Base-by-base conservation (phyloP, 2,888 invertebrate genomes). In the Conops quadrifasciatus region DNA sequence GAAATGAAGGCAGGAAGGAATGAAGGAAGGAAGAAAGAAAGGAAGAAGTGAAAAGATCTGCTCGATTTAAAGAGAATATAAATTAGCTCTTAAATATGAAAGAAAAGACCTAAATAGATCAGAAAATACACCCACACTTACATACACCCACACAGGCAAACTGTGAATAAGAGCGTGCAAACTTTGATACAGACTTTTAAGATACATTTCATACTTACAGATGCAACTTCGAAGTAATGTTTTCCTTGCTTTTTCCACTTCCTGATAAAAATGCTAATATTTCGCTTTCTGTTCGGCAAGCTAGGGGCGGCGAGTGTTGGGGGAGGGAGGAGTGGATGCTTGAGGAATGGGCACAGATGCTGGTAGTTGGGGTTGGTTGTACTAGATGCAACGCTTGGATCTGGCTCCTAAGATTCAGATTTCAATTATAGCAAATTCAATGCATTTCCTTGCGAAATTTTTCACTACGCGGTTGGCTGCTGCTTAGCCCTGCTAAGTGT, bases 31-130 rank as follows among this genome's bases (percentile, higher is more conserved):
- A 9, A 59, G 16, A 30, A 49, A 67, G 47, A 45, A 47, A 21
- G 24, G n/a, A 59, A 47, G 36, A 56, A 66, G 36, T 26, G 16
- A 26, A 24, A 28, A 28, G 1, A 26, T 53, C 28, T 58, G 45
- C 5, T 24, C 21, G 1, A 30, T 24, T 36, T 79, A 82, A 84
- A 84, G 80, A 80, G 83, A 84, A 84, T 84, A 83, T 84, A 84
- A 84, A 84, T 84, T 83, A 83, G 81, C 82, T 81, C 80, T 84
- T 84, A 84, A 84, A 81, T 82, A 80, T 79, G 81, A 78, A 82
- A 81, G 80, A 80, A 82, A 82, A 80, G 81, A 78, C 9, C 4
- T 36, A 36, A 36, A 36, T 78, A 78, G 56, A 24, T n/a, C 63
- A 47, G 67, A 78, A 82, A 79, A 79, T 70, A 76, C 77, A 67